Conservation (phyloP, 2,797 vertebrate species). For the Glyptemys insculpta region DNA sequence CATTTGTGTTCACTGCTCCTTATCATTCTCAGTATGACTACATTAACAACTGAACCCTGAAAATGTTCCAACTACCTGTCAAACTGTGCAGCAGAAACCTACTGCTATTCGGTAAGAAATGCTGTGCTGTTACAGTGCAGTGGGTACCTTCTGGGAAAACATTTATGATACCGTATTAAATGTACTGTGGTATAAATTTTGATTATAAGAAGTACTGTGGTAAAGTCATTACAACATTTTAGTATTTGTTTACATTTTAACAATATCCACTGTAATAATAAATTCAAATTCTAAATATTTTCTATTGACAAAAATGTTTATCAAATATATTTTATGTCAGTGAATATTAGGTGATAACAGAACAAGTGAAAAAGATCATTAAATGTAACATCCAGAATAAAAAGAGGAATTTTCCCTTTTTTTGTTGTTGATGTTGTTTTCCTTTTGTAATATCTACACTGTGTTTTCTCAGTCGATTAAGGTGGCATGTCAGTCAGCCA, state of each 20-base stretch:
- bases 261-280: neutral
- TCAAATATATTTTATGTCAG: neutral
- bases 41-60: conserved; percentile 64
- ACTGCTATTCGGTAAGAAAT: conserved; percentile 14
- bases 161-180: neutral
- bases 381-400: neutral
- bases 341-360: neutral
- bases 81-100: conserved; percentile 41
- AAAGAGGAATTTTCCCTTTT: neutral
- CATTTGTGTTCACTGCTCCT: conserved; percentile 79
- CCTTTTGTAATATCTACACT: neutral
- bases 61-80: conserved; percentile 58
- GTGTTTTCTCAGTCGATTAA: neutral
- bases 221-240: neutral
- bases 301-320: neutral
- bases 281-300: neutral
- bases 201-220: neutral
- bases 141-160: conserved; percentile 11
- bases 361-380: conserved; percentile 1
- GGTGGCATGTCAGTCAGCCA: neutral
- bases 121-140: neutral
- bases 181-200: neutral
- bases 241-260: neutral
- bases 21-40: conserved; percentile 57
- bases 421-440: neutral